A percentile compares a stretch with the other conserved stretches of the same genome.
These are phyloP conservation scores for Nesoenas mayeri DNA, from an alignment of 2,113 vertebrate genomes.

Conservation along the genomic window DNA sequence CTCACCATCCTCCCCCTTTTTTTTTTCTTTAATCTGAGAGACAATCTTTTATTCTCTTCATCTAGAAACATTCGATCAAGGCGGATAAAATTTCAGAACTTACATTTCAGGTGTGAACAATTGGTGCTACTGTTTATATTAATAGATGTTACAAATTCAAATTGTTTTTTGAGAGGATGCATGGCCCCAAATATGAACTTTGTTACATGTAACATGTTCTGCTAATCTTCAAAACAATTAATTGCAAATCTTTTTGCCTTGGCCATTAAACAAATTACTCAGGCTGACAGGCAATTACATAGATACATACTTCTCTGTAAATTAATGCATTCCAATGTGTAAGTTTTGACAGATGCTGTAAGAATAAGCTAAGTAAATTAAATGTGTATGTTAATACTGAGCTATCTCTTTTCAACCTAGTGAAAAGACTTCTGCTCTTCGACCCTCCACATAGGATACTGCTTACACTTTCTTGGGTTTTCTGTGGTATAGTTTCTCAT, in stretches of 20 bases:
- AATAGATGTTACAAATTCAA: not conserved
- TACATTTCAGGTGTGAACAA: not conserved
- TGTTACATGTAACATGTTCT: slow-evolving; percentile 6
- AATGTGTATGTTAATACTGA: not conserved
- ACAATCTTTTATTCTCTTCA: not conserved
- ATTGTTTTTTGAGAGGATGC: not conserved
- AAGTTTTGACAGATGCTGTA: not conserved
- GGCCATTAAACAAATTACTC: slow-evolving; percentile 53
- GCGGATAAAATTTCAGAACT: not conserved
- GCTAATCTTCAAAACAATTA: slow-evolving; percentile 61
- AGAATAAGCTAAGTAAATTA: not conserved
- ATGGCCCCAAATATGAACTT: not conserved
- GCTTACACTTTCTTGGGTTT: not conserved
- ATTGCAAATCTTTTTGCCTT: slow-evolving; percentile 55
- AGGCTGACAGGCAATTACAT: not conserved
- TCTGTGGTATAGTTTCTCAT: not conserved
- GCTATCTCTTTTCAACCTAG: not conserved
- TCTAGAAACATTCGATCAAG: not conserved
- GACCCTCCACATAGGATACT: not conserved
- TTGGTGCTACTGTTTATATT: not conserved
- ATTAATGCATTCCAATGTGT: not conserved
- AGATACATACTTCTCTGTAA: not conserved
- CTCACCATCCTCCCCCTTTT: not conserved
- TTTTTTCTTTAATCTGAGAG: not conserved
- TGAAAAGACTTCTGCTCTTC: not conserved